Evolutionary conservation across 2,113 vertebrate species (phyloP).

Genomic region (Oncorhynchus kisutch): DNA sequence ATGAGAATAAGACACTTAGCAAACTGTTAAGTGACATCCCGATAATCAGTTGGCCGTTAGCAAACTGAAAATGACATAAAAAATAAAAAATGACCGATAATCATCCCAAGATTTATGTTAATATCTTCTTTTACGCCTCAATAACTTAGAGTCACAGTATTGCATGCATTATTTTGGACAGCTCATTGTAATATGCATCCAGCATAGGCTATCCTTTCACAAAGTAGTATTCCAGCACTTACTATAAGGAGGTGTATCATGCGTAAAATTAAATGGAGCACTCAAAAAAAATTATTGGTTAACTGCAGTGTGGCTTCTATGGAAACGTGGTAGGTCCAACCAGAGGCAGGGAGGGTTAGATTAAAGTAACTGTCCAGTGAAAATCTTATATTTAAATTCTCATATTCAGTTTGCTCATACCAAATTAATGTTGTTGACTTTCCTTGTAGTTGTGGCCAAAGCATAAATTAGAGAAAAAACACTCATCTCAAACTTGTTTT

Average conservation of each 20-base stretch:
- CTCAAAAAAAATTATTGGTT: slow-evolving; percentile 28
- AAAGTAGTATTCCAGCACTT: not conserved
- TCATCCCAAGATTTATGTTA: not conserved
- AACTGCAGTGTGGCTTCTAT: slow-evolving; percentile 51
- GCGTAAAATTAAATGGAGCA: no score
- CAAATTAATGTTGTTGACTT: no score
- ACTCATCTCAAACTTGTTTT: no score
- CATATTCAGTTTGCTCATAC: no score
- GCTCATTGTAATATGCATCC: not conserved
- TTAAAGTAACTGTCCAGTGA: not conserved
- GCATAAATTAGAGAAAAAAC: no score
- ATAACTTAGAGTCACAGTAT: not conserved
- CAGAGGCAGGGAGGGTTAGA: not conserved
- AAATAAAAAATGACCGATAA: not conserved
- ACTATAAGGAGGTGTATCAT: not conserved
- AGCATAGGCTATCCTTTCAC: not conserved
- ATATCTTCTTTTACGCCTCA: not conserved
- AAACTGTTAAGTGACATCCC: no score
- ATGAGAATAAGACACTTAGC: not conserved
- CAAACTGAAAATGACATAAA: not conserved
- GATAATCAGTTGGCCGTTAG: not conserved
- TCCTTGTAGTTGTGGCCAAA: no score
- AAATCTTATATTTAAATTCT: no score
- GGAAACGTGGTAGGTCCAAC: slow-evolving; percentile 39
- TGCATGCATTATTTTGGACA: not conserved